Evolutionary conservation across 2,797 vertebrate genomes (phyloP), one percentile per base, ranked within the genome.

Genomic region (Melopsittacus undulatus): DNA sequence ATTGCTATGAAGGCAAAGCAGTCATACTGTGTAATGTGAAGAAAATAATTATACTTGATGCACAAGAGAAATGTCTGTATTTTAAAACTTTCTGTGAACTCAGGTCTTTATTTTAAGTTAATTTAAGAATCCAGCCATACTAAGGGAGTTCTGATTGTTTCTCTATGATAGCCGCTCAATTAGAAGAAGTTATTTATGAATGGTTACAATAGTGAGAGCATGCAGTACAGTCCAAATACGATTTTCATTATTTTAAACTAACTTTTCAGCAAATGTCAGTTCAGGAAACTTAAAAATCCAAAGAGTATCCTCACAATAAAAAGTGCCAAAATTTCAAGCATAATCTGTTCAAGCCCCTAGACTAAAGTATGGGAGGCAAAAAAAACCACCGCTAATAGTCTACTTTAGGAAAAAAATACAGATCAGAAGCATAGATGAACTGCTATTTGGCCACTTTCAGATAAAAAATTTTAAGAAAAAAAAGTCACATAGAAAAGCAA

Each of bases 21-120:
- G 14, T 46, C 64, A 34, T 11, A 17, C 1, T 0, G 1, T 40
- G n/a, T 30, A 29, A 42, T 4, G 13, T 9, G 13, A 88, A 40
- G 26, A 45, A 64, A 89, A 72, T 21, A 27, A 72, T 52, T 43
- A 11, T 9, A 19, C 6, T 57, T 19, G 20, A 57, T 30, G 3
- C 13, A 62, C 1, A 2, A 18, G 26, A 49, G 20, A 83, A 90
- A 62, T 16, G 15, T 16, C 22, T 36, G 56, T 36, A 59, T 83
- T 82, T 22, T 21, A 90, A 85, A 70, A 13, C 5, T 46, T 63
- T 34, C 36, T 73, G 17, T 61, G 32, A 49, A 54, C 30, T 83
- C 1, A 1, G 5, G 15, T 42, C 63, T 78, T 83, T 6, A 46
- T 75, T 90, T 90, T 19, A 64, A 70, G 36, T 38, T 87, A 32